Evolutionary conservation across 2,888 invertebrate species (phyloP).

Genomic region (Mimas tiliae): DNA sequence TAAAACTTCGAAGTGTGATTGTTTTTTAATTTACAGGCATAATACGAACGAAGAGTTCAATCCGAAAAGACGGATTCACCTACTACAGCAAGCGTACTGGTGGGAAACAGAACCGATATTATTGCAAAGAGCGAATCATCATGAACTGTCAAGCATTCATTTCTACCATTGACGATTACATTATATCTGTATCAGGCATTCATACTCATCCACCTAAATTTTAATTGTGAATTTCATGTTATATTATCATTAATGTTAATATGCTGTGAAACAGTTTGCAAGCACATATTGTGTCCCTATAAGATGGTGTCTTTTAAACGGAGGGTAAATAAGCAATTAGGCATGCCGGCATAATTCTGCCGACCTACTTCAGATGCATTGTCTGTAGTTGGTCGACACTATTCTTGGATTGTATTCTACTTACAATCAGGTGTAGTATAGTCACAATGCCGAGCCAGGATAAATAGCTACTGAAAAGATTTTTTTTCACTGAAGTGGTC

Average conservation of each 20-base stretch:
- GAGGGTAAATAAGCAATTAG: no score
- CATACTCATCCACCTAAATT: neutral
- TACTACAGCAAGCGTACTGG: constrained; percentile 18
- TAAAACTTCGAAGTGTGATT: neutral
- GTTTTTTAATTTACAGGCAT: constrained; percentile 3
- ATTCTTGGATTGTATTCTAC: no score
- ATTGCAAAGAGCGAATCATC: constrained; percentile 11
- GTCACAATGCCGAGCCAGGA: no score
- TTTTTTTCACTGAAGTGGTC: no score
- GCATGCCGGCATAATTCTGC: no score
- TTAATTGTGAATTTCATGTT: neutral
- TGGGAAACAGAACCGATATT: neutral
- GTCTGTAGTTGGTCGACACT: no score
- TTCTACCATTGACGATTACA: neutral
- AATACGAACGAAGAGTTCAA: constrained; percentile 17
- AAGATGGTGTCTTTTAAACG: no score
- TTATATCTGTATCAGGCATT: neutral
- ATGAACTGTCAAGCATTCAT: constrained; percentile 6
- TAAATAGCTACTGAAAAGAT: no score
- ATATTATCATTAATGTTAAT: neutral
- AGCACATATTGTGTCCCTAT: no score
- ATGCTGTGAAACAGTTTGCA: no score
- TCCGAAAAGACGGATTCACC: constrained; percentile 8
- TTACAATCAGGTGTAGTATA: no score
- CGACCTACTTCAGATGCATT: no score